phyloP scores from a whole-genome alignment of 2,113 vertebrate genomes.

The Scolopax mira region DNA sequence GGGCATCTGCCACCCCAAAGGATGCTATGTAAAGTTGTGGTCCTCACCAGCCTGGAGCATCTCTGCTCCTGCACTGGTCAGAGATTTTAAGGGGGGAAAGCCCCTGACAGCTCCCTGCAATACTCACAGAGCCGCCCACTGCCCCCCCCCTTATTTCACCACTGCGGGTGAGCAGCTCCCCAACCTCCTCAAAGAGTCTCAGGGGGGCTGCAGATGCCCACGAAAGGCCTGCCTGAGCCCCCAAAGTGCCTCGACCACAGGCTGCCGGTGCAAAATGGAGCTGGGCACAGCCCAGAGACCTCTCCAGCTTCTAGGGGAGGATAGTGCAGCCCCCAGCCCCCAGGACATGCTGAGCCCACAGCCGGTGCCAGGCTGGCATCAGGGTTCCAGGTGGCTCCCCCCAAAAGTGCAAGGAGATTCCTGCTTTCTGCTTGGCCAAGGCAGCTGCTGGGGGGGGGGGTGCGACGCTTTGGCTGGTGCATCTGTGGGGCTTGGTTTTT shows the following conservation, averaged over 20 bases:
- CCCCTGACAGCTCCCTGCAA: neutral
- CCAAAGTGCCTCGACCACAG: fast-evolving
- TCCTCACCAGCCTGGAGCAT: neutral
- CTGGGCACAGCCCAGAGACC: neutral
- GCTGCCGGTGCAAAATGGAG: neutral
- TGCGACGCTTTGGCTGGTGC: fast-evolving
- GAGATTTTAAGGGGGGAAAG: neutral
- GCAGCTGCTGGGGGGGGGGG: fast-evolving
- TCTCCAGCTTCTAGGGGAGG: fast-evolving
- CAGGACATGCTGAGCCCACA: fast-evolving
- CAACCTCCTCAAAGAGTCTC: neutral
- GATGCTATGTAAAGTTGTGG: neutral
- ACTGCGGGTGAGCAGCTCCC: neutral
- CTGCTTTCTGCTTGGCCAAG: fast-evolving
- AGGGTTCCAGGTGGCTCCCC: neutral
- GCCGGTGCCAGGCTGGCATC: neutral
- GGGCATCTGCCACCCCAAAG: neutral
- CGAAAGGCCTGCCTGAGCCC: neutral
- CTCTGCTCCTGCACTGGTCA: neutral
- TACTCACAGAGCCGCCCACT: fast-evolving
- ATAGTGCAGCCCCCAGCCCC: neutral
- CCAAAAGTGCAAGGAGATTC: neutral
- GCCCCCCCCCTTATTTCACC: neutral
- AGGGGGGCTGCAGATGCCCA: neutral
- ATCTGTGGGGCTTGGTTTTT: neutral